A percentile compares a stretch with the other conserved stretches of the same genome.
Evolutionary conservation across 2,888 invertebrate species (phyloP).

Genomic region (Schizaphis graminum): DNA sequence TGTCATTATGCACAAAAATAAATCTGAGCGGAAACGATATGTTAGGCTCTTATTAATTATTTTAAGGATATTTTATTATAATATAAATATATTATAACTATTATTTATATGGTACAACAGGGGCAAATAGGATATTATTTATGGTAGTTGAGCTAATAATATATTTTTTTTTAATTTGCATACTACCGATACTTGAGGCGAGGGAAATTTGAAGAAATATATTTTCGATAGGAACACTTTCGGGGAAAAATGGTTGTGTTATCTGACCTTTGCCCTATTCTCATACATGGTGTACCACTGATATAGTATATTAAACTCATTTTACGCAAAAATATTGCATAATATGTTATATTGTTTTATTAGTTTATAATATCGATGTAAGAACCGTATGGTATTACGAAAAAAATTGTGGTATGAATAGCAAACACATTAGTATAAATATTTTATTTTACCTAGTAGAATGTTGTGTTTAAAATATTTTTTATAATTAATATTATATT

Average conservation of each 20-base stretch:
- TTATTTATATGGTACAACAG: background rate
- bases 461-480: background rate
- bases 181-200: background rate
- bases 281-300: background rate
- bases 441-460: background rate
- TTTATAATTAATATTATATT: background rate
- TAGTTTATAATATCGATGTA: too few relatives aligned
- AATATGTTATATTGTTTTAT: background rate
- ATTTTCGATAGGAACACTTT: background rate
- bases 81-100: background rate
- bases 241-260: background rate
- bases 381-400: too few relatives aligned
- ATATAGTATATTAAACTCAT: background rate
- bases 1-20: background rate
- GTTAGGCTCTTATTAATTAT: background rate
- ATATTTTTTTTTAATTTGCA: background rate
- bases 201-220: background rate
- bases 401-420: background rate
- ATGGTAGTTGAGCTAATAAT: background rate
- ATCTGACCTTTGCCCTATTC: background rate
- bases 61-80: background rate
- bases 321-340: background rate
- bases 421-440: background rate
- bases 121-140: background rate
- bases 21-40: background rate